phyloP scores from a whole-genome alignment of 53 echinoderm and acorn worm species.

The Mesocentrotus franciscanus region DNA sequence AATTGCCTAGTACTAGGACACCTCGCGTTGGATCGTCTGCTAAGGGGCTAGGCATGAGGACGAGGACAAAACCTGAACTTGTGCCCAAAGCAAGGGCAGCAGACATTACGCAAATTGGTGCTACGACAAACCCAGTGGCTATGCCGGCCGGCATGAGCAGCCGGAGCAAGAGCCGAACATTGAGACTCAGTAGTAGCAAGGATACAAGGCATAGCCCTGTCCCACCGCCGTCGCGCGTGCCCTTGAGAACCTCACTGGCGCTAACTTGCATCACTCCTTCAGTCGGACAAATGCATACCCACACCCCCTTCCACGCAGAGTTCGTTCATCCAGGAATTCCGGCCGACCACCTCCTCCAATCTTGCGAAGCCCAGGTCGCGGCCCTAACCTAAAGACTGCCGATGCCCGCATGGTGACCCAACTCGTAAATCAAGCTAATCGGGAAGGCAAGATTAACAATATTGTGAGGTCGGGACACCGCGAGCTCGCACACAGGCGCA shows the following conservation, averaged over 20 bases:
- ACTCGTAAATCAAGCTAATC: constrained; percentile 92
- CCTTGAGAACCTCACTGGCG: constrained; percentile 75
- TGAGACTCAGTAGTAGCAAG: constrained; percentile 65
- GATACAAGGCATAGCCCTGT: constrained; percentile 77
- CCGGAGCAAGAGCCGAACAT: constrained; percentile 55
- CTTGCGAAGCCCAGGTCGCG: constrained; percentile 60
- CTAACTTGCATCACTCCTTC: constrained; percentile 80
- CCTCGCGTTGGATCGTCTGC: constrained; percentile 18
- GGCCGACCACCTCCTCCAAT: constrained; percentile 80
- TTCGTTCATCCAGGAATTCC: constrained; percentile 71
- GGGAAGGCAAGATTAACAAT: constrained; percentile 95
- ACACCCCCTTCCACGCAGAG: constrained; percentile 76
- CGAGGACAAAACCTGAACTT: constrained; percentile 58
- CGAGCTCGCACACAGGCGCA: constrained; percentile 80
- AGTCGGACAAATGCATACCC: constrained; percentile 72
- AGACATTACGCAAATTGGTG: constrained; percentile 62
- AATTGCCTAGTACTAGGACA: neutral
- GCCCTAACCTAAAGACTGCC: constrained; percentile 76
- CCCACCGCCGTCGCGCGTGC: constrained; percentile 74
- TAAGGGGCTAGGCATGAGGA: constrained; percentile 49
- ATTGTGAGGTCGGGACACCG: constrained; percentile 83
- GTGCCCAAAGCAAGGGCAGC: constrained; percentile 60
- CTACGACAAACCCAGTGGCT: constrained; percentile 32
- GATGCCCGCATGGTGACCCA: constrained; percentile 96
- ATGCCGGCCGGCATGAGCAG: constrained; percentile 13